Conservation (phyloP, 2,888 invertebrate species). For the Amphipoea lucens region DNA sequence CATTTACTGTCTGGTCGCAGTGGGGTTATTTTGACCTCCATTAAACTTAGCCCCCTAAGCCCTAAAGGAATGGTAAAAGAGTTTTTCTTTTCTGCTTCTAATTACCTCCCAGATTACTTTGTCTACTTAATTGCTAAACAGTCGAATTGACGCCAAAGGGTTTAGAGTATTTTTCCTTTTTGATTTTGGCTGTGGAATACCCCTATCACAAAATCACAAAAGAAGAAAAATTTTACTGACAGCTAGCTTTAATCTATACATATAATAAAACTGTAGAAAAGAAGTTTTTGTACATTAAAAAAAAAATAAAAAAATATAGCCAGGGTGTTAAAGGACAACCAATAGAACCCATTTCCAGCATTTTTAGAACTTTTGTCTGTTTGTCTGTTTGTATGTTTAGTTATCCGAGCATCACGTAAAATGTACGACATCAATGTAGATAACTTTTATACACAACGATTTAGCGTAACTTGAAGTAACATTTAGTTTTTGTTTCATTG, state of each 20-base stretch:
- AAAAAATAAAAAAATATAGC: no score
- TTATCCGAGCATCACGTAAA: no score
- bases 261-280: no score
- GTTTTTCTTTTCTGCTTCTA: slow-evolving; percentile 5
- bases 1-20: neutral
- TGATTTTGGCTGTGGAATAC: neutral
- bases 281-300: no score
- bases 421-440: no score
- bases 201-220: neutral
- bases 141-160: neutral
- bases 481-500: no score
- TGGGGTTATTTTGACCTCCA: neutral
- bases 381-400: no score
- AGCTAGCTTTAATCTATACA: neutral
- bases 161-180: neutral
- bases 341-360: no score
- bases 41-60: neutral
- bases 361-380: no score
- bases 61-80: neutral
- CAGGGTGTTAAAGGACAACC: no score
- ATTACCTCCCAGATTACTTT: slow-evolving; percentile 4
- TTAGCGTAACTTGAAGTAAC: no score
- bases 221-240: neutral
- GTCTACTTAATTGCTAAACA: slow-evolving; percentile 12
- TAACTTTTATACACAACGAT: no score